phyloP scores from a whole-genome alignment of 2,888 invertebrate species.

The Caenorhabditis zanzibari region DNA sequence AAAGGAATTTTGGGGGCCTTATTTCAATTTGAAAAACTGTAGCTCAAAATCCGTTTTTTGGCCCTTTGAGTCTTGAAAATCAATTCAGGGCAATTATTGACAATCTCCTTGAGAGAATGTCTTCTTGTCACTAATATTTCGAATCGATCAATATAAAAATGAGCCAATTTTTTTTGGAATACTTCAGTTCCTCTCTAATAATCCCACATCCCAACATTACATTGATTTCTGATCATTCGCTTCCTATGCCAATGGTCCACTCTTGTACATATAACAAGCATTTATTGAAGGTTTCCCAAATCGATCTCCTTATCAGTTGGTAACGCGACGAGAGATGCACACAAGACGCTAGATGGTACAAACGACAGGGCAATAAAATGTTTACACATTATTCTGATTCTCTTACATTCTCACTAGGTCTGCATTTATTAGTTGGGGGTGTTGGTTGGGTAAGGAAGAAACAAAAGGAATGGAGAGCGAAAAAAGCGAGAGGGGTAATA shows the following conservation, averaged over 20 bases:
- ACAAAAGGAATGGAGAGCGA: constrained; percentile 8
- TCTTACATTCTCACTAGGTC: constrained; percentile 30
- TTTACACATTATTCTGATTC: constrained; percentile 40
- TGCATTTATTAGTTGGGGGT: constrained; percentile 52
- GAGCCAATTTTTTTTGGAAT: no score
- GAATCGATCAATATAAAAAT: no score
- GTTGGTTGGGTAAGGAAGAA: constrained; percentile 44
- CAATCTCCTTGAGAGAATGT: no score
- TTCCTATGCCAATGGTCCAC: not conserved
- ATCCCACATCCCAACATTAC: no score
- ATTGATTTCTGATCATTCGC: not conserved
- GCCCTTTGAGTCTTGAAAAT: no score
- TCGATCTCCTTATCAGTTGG: constrained; percentile 46
- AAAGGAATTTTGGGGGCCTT: no score
- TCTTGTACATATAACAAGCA: constrained; percentile 32
- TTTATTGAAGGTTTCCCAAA: constrained; percentile 51
- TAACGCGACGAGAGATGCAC: constrained; percentile 35
- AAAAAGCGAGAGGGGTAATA: constrained; percentile 43
- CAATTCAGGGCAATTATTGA: not conserved
- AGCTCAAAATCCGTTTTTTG: no score
- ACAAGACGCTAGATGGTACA: constrained; percentile 64
- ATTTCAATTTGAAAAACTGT: no score
- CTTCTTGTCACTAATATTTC: no score
- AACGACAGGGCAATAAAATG: constrained; percentile 54
- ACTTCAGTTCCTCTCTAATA: no score